Evolutionary conservation across 1,140 invertebrate genomes (phyloP).

Genomic region (Yoshiicerus persimilis): DNA sequence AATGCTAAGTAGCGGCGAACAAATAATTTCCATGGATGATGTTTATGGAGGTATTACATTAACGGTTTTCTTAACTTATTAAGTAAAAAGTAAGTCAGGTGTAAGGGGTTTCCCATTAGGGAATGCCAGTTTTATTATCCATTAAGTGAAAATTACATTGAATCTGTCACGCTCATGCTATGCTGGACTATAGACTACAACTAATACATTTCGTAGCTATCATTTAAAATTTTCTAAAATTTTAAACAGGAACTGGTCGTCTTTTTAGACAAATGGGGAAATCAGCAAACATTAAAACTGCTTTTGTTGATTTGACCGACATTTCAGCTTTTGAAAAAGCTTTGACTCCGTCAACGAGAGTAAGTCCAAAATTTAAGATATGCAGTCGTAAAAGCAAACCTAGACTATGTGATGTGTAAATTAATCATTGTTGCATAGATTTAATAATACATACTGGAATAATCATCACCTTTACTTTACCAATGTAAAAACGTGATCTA

Average conservation of each 20-base stretch:
- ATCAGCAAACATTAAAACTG: conserved; percentile 67
- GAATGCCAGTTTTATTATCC: too few relatives aligned
- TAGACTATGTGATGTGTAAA: background rate
- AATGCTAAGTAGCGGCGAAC: conserved; percentile 81
- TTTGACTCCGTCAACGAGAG: conserved; percentile 82
- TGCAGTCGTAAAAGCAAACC: background rate
- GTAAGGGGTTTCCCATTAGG: too few relatives aligned
- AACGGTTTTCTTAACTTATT: too few relatives aligned
- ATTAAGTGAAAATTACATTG: too few relatives aligned
- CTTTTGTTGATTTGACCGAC: conserved; percentile 81
- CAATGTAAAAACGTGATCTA: too few relatives aligned
- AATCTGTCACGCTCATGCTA: too few relatives aligned
- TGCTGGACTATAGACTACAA: too few relatives aligned
- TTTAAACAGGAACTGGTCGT: conserved; percentile 67
- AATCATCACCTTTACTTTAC: too few relatives aligned
- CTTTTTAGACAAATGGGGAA: conserved; percentile 57
- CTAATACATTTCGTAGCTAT: too few relatives aligned
- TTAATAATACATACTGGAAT: too few relatives aligned
- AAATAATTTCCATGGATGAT: conserved; percentile 89
- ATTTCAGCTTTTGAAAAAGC: conserved; percentile 66
- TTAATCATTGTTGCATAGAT: background rate
- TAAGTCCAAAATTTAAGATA: conserved; percentile 52
- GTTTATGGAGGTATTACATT: conserved; percentile 74
- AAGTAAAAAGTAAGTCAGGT: too few relatives aligned
- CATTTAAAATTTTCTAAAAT: background rate